Percentiles rank a stretch among this genome's conserved stretches.
Evolutionary conservation across 2,888 invertebrate species (phyloP).

Genomic region (Parochlus steinenii): DNA sequence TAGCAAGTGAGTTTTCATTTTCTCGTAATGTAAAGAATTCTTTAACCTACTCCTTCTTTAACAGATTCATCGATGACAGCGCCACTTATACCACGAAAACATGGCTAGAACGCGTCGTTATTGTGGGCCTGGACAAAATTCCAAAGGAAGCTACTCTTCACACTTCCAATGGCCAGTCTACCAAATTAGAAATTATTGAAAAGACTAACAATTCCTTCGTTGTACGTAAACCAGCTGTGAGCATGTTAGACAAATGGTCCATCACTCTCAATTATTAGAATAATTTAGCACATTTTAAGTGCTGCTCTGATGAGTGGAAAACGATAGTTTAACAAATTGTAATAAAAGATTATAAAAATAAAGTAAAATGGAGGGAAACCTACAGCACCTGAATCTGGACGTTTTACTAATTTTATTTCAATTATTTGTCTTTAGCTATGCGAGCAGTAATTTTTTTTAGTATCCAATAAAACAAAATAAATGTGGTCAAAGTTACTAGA

Average conservation of each 20-base stretch:
- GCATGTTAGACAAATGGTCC: conserved; percentile 62
- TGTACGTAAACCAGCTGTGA: conserved; percentile 73
- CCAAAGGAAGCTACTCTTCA: conserved; percentile 47
- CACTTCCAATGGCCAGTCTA: conserved; percentile 30
- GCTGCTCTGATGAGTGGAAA: too few species aligned
- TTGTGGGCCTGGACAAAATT: conserved; percentile 55
- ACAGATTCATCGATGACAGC: conserved; percentile 42
- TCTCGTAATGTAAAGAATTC: neutral
- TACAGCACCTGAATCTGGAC: too few species aligned
- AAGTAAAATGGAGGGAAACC: too few species aligned
- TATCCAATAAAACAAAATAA: too few species aligned
- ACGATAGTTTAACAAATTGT: too few species aligned
- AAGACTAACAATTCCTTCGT: conserved; percentile 47
- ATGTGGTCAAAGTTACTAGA: too few species aligned
- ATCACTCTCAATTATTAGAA: conserved; percentile 39
- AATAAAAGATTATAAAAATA: too few species aligned
- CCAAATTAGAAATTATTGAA: conserved; percentile 46
- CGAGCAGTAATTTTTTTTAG: too few species aligned
- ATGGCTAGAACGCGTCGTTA: conserved; percentile 78
- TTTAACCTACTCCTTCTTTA: conserved; percentile 17
- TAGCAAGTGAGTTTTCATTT: conserved; percentile 36
- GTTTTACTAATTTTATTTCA: too few species aligned
- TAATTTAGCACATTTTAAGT: too few species aligned
- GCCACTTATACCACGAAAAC: conserved; percentile 58
- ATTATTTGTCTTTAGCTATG: too few species aligned